Evolutionary conservation across 1,140 invertebrate species (phyloP), one percentile per base, ranked within the genome.

Genomic region (Drosophila lacteicornis): DNA sequence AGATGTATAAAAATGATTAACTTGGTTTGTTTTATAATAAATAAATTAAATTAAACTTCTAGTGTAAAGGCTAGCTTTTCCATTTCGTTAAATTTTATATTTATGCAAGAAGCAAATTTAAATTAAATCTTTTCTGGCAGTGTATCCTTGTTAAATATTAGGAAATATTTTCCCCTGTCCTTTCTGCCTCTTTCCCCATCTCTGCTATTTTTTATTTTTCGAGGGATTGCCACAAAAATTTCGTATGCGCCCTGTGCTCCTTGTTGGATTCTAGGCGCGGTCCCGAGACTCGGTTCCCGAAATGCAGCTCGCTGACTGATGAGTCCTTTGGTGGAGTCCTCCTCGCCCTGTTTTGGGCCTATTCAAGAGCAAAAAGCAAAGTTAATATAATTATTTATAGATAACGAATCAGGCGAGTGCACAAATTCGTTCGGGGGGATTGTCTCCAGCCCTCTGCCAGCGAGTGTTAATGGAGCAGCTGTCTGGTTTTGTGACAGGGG

Each of bases 371-470:
- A 86, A 77, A 83, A 86, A 86, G 84, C 83, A 88, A 86, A 86
- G 83, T 86, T 86, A 88, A 86, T 86, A 86, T 86, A 86, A 88
- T 86, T 86, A 86, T 86, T 88, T 86, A 83, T 86, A 86, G 83
- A 86, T 80, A 86, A 88, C 80, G 84, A 86, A 88, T 88, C 84
- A 86, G 67, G 83, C 84, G 84, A 86, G 76, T 86, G 83, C 84
- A 86, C 83, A 86, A 86, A 88, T 88, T 83, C 69, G 59, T 62
- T 49, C 11, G 47, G 27, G 19, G 42, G 70, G 42, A 55, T n/a
- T 30, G 42, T 42, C 51, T 66, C 62, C 40, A 11, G 11, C 17
- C 42, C 27, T 19, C 22, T 38, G 42, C 17, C 33, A 70, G 43
- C 25, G 69, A 71, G 69, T 46, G 69, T 71, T 71, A 71, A 73